Percentiles rank a stretch among this genome's conserved stretches.
Conservation (phyloP, 2,888 invertebrate genomes). For the Trissolcus brochymenae region DNA sequence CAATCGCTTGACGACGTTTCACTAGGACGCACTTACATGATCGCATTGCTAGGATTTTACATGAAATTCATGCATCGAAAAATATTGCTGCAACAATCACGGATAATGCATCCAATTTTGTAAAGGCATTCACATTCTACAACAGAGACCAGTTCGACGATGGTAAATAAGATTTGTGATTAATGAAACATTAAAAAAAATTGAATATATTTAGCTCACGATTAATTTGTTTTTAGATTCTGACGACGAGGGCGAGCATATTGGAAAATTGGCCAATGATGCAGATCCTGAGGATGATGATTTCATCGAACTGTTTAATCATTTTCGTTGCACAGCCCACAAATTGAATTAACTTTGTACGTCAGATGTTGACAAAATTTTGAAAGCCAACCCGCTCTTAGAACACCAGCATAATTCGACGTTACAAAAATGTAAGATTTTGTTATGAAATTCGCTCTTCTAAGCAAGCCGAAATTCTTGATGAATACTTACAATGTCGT, state of each 20-base stretch:
- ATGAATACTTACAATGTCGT: neutral
- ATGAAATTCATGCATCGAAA: slow-evolving; percentile 8
- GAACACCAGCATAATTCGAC: too few species aligned
- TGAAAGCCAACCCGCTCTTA: too few species aligned
- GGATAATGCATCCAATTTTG: slow-evolving; percentile 11
- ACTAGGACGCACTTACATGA: slow-evolving; percentile 4
- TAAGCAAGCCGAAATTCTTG: neutral
- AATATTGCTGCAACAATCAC: slow-evolving; percentile 1
- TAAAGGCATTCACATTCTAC: neutral
- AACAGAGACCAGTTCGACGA: neutral
- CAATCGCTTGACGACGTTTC: slow-evolving; percentile 14
- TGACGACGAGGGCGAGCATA: neutral
- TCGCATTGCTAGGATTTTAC: slow-evolving; percentile 6
- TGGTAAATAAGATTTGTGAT: slow-evolving; percentile 3
- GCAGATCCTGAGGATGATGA: neutral
- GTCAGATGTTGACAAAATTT: too few species aligned
- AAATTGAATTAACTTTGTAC: neutral
- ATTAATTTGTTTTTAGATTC: too few species aligned
- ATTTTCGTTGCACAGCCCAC: neutral
- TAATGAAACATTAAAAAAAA: too few species aligned
- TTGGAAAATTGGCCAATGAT: neutral
- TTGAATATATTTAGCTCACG: too few species aligned
- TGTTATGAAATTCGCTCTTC: neutral
- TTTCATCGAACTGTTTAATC: neutral
- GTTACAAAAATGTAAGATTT: neutral